Evolutionary conservation across 2,888 invertebrate genomes (phyloP).

Genomic region (Chrysolina oricalcia): DNA sequence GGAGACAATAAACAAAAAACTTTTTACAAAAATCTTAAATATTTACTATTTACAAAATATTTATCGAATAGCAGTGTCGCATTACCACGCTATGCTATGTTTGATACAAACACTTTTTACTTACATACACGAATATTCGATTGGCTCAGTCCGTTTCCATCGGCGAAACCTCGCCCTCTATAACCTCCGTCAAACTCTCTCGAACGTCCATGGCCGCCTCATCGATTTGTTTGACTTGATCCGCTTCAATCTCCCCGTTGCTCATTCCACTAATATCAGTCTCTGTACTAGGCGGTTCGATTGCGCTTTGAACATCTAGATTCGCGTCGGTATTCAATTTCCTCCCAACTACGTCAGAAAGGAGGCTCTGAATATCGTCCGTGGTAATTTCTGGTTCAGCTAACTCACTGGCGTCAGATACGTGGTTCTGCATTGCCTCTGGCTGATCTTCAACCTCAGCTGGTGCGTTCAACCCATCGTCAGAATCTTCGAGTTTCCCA

Average conservation of each 20-base stretch:
- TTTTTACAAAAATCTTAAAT: conserved; percentile 51
- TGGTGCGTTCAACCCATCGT: not conserved
- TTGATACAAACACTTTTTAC: conserved; percentile 49
- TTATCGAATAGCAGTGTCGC: conserved; percentile 31
- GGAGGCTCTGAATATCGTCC: conserved; percentile 49
- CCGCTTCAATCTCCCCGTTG: conserved; percentile 18
- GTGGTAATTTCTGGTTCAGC: conserved; percentile 42
- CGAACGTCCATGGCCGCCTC: conserved; percentile 40
- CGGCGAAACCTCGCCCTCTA: conserved; percentile 36
- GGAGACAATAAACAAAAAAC: conserved; percentile 36
- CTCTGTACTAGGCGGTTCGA: conserved; percentile 33
- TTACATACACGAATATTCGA: conserved; percentile 31
- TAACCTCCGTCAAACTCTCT: conserved; percentile 28
- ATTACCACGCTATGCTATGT: conserved; percentile 41
- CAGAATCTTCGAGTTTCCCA: conserved; percentile 6
- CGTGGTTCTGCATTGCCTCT: conserved; percentile 16
- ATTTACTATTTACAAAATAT: conserved; percentile 46
- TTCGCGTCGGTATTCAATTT: conserved; percentile 22
- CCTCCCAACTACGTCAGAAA: conserved; percentile 46
- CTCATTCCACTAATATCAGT: conserved; percentile 33
- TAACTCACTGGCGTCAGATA: not conserved
- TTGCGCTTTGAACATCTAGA: conserved; percentile 21
- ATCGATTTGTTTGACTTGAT: not conserved
- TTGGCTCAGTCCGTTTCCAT: conserved; percentile 50
- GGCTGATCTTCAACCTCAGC: not conserved